These are phyloP conservation scores for Thelaira solivaga DNA, from an alignment of 2,888 invertebrate species.

Conservation along the genomic window DNA sequence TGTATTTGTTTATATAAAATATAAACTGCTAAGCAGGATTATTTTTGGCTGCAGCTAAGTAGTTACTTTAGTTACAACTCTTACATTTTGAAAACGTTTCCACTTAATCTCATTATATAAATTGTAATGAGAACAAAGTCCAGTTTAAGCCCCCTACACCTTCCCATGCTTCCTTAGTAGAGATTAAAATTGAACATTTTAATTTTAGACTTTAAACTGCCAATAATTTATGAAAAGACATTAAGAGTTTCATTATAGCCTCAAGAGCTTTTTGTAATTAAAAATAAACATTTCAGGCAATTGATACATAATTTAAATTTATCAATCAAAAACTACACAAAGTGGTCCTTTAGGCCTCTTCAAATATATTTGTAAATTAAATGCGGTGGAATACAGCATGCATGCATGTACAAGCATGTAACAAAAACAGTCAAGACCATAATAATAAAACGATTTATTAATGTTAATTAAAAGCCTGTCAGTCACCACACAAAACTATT, in stretches of 20 bases:
- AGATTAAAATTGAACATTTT: slow-evolving; percentile 24
- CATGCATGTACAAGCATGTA: too few species aligned
- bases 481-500: too few species aligned
- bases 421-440: too few species aligned
- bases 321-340: slow-evolving; percentile 20
- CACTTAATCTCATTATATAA: slow-evolving; percentile 29
- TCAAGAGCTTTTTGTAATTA: slow-evolving; percentile 25
- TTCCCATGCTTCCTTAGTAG: background rate
- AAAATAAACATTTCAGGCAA: background rate
- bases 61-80: background rate
- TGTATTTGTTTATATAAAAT: background rate
- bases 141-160: too few species aligned
- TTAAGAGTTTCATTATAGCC: background rate
- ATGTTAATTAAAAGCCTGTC: too few species aligned
- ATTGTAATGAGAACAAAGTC: background rate
- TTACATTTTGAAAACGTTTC: background rate
- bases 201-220: background rate
- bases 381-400: background rate
- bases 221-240: slow-evolving; percentile 16
- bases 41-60: background rate
- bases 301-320: slow-evolving; percentile 3
- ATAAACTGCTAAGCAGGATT: background rate
- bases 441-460: too few species aligned
- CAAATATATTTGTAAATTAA: background rate
- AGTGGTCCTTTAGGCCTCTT: background rate